These are phyloP conservation scores for Coryphaenoides rupestris DNA, from an alignment of 2,113 vertebrate species.

Conservation along the genomic window DNA sequence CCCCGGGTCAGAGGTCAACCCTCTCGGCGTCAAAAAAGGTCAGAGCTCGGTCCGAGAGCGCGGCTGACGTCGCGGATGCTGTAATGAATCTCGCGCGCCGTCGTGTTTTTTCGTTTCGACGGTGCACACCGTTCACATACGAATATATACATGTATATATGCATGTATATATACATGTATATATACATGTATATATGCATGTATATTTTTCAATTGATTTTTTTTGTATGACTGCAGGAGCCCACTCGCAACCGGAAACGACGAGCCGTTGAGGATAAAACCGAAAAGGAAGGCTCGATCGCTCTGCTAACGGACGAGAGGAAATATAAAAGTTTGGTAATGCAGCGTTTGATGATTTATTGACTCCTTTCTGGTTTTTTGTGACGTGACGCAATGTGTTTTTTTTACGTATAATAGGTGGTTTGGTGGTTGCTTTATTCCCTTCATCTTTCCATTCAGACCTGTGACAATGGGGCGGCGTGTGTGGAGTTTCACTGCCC, in stretches of 20 bases:
- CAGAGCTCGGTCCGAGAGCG: slow-evolving; percentile 26
- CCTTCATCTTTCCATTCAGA: slow-evolving; percentile 68
- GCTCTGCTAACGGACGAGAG: slow-evolving; percentile 73
- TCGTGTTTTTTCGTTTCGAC: not conserved
- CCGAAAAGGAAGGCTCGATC: slow-evolving; percentile 51
- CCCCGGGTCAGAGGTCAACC: slow-evolving; percentile 75
- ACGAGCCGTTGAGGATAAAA: slow-evolving; percentile 70
- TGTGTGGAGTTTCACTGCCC: slow-evolving; percentile 85
- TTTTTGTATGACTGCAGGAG: slow-evolving; percentile 60
- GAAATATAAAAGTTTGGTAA: slow-evolving; percentile 82
- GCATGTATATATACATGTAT: not conserved
- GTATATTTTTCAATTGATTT: no score
- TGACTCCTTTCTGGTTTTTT: not conserved
- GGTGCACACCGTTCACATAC: not conserved
- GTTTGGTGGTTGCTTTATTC: not conserved
- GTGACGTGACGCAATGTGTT: not conserved
- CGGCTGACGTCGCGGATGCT: not conserved
- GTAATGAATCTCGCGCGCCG: not conserved
- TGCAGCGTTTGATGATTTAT: slow-evolving; percentile 7
- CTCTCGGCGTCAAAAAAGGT: slow-evolving; percentile 40
- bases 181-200: not conserved
- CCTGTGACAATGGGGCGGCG: slow-evolving; percentile 73
- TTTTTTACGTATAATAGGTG: not conserved
- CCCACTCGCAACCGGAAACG: slow-evolving; percentile 64
- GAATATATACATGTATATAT: not conserved